Base-by-base conservation (phyloP, 2,797 vertebrate genomes). In the Limnodromus scolopaceus region DNA sequence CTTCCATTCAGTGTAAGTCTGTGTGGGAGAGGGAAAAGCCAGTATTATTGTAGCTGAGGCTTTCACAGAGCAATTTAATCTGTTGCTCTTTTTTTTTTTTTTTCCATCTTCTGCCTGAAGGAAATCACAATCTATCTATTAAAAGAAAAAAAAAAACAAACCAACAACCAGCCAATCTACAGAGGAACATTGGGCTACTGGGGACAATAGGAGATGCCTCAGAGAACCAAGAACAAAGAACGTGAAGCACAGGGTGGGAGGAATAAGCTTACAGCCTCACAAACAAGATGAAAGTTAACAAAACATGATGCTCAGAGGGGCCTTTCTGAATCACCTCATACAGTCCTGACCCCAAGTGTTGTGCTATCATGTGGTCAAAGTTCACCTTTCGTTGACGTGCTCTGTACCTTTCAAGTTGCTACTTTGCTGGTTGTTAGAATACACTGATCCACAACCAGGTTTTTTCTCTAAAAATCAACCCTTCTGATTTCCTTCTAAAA, bases 121-220 rank as follows among this genome's bases (percentile, higher is more conserved):
- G 32, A 91, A 93, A 91, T 46, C 1, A 3, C 6, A 80, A 68
- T 14, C 28, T 65, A 39, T 46, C 36, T 71, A 71, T 87, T 41
- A 69, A 68, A 55, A 2, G 10, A 12, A 22, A 28, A 58, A 19
- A 58, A 19, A 38, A 1, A 0, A 7, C 41, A 23, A 22, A 22
- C 10, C 55, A 71, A 20, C 13, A 16, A 34, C 17, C 30, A 24
- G 14, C 41, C 22, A 63, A 76, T 39, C 82, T 24, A 87, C 4
- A 85, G 28, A 88, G 32, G 82, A 94, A 97, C 82, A 86, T 3
- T 75, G 55, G 69, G 65, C 87, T 92, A 68, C 22, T 65, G 87
- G 57, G 91, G 27, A 84, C 91, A 89, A 89, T 9, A 91, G 24
- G 6, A 93, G 30, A 85, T 61, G 30, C 53, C 58, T 71, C 36